Percentiles rank a stretch among this genome's conserved stretches.
Conservation (phyloP, 2,888 invertebrate species). For the Lagria hirta region DNA sequence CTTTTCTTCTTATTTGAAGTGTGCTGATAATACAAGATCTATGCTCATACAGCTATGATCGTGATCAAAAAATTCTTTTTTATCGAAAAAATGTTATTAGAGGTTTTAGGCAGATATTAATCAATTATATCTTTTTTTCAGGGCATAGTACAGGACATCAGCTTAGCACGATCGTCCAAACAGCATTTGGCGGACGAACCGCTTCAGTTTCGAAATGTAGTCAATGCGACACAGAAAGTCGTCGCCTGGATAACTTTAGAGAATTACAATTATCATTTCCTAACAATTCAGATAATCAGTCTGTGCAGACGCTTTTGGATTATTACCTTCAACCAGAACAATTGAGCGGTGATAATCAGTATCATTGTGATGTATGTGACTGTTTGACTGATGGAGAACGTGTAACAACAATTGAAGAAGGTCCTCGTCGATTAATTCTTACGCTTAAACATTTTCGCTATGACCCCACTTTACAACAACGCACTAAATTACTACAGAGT, state of each 20-base stretch:
- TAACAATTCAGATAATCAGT: constrained; percentile 56
- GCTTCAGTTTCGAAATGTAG: constrained; percentile 74
- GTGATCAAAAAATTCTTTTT: too few relatives aligned
- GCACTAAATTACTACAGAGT: constrained; percentile 75
- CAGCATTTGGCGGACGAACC: constrained; percentile 75
- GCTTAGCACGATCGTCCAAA: constrained; percentile 61
- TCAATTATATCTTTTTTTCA: constrained; percentile 5
- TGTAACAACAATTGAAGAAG: constrained; percentile 66
- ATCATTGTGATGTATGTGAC: constrained; percentile 76
- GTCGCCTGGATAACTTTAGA: constrained; percentile 75
- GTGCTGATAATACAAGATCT: too few relatives aligned
- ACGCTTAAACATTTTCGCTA: constrained; percentile 81
- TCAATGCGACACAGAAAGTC: constrained; percentile 70
- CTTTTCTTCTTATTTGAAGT: too few relatives aligned
- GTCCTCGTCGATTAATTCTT: constrained; percentile 77
- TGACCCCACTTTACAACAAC: constrained; percentile 68
- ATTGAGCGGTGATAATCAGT: constrained; percentile 78
- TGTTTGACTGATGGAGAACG: constrained; percentile 76
- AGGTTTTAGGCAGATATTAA: constrained; percentile 1
- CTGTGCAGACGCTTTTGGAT: constrained; percentile 76
- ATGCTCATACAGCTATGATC: too few relatives aligned
- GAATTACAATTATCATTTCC: constrained; percentile 80
- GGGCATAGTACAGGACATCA: too few relatives aligned
- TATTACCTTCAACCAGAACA: constrained; percentile 78
- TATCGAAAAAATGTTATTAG: neutral